Evolutionary conservation across 2,888 invertebrate species (phyloP).

Genomic region (Aplocera efformata): DNA sequence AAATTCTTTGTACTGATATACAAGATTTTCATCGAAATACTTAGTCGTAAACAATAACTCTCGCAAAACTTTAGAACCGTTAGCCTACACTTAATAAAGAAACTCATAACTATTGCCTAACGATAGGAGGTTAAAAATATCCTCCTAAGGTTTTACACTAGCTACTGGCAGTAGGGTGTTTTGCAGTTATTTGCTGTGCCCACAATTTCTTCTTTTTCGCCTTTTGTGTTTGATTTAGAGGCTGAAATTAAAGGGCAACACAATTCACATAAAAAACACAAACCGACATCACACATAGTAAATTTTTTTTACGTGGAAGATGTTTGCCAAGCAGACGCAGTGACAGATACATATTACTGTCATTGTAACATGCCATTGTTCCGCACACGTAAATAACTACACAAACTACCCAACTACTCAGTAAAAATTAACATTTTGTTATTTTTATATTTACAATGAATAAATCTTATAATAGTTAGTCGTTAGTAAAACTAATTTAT

Average conservation of each 20-base stretch:
- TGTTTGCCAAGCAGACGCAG: too few relatives aligned
- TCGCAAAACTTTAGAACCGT: constrained; percentile 50
- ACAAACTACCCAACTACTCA: constrained; percentile 15
- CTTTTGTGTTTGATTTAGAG: too few relatives aligned
- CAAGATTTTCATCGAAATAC: constrained; percentile 58
- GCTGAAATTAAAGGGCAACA: too few relatives aligned
- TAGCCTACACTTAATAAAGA: constrained; percentile 60
- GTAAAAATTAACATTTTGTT: constrained; percentile 43
- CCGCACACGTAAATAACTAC: not conserved
- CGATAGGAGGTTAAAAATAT: constrained; percentile 42
- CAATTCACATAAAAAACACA: too few relatives aligned
- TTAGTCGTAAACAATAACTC: constrained; percentile 19
- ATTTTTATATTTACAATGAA: constrained; percentile 57
- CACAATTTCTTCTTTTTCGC: too few relatives aligned
- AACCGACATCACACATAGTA: too few relatives aligned
- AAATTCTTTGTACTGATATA: constrained; percentile 77
- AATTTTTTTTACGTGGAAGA: too few relatives aligned
- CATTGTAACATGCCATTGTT: not conserved
- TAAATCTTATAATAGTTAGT: constrained; percentile 43
- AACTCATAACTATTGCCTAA: constrained; percentile 54
- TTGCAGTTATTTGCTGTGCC: constrained; percentile 36
- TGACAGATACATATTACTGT: too few relatives aligned
- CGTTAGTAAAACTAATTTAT: constrained; percentile 38
- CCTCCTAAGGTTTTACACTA: constrained; percentile 35
- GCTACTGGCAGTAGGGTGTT: constrained; percentile 33